phyloP scores from a whole-genome alignment of 2,113 vertebrate genomes.

The Siphamia tubifer region DNA sequence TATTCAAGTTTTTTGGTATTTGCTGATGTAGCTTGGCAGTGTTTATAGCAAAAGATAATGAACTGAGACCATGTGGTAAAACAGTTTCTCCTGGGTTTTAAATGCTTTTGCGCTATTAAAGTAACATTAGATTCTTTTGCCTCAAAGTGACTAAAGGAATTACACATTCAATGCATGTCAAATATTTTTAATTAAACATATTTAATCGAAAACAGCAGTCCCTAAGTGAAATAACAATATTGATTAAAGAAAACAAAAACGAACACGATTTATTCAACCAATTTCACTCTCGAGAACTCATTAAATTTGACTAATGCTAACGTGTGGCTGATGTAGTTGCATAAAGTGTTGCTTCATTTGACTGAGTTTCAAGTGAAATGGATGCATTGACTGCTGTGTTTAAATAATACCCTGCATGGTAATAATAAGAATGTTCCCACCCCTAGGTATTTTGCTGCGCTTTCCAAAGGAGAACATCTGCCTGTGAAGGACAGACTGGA shows the following conservation, averaged over 20 bases:
- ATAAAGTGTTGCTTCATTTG: not conserved
- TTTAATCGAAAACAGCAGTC: not conserved
- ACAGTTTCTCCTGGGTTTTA: conserved; percentile 14
- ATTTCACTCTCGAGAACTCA: not conserved
- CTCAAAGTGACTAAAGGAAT: not conserved
- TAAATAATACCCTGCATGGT: not conserved
- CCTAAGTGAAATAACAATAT: not conserved
- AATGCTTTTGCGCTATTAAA: conserved; percentile 32
- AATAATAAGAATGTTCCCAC: not conserved
- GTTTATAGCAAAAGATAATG: conserved; percentile 22
- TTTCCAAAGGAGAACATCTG: conserved; percentile 85
- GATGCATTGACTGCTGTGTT: not conserved
- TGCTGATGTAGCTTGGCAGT: conserved; percentile 2
- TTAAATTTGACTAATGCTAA: not conserved
- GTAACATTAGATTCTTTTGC: not conserved
- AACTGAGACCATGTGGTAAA: conserved; percentile 13
- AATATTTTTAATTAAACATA: too few species aligned
- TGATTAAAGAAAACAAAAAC: not conserved
- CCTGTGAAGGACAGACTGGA: conserved; percentile 89
- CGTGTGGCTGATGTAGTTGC: not conserved
- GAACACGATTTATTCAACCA: not conserved
- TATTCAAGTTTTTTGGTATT: not conserved
- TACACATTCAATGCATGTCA: not conserved
- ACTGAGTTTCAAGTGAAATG: not conserved
- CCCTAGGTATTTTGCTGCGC: conserved; percentile 87